A percentile compares a stretch with the other conserved stretches of the same genome.
These are phyloP conservation scores for Neosalanx taihuensis DNA, from an alignment of 2,797 vertebrate species.

Conservation along the genomic window DNA sequence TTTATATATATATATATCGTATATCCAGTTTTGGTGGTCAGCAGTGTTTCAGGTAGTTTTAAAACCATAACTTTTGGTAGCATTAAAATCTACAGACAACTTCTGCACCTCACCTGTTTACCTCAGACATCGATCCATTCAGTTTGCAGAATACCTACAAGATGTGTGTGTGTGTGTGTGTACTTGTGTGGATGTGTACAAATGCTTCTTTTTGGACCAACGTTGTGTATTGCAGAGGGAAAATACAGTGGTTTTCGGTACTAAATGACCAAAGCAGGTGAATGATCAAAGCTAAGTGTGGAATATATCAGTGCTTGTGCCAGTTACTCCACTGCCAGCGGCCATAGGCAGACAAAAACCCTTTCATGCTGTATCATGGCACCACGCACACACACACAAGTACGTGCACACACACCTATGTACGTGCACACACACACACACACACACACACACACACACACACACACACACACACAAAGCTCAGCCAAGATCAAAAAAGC, in stretches of 20 bases:
- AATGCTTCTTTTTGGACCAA: background rate
- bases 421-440: background rate
- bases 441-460: slow-evolving; percentile 17
- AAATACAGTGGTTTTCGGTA: background rate
- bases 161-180: background rate
- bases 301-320: background rate
- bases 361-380: background rate
- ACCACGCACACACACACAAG: background rate
- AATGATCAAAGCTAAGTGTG: background rate
- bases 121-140: background rate
- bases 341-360: background rate
- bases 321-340: background rate
- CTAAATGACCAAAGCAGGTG: background rate
- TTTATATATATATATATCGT: background rate
- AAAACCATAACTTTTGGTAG: background rate
- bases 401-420: background rate
- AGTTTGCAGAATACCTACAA: background rate
- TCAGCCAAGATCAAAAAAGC: background rate
- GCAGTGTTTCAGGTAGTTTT: too few species aligned
- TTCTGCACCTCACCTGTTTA: background rate
- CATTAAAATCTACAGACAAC: background rate
- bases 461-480: background rate
- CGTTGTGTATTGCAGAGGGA: background rate
- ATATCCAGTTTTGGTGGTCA: too few species aligned
- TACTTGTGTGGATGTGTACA: background rate